phyloP scores from a whole-genome alignment of 2,888 invertebrate species.

The Chamaedrilus cognettii region DNA sequence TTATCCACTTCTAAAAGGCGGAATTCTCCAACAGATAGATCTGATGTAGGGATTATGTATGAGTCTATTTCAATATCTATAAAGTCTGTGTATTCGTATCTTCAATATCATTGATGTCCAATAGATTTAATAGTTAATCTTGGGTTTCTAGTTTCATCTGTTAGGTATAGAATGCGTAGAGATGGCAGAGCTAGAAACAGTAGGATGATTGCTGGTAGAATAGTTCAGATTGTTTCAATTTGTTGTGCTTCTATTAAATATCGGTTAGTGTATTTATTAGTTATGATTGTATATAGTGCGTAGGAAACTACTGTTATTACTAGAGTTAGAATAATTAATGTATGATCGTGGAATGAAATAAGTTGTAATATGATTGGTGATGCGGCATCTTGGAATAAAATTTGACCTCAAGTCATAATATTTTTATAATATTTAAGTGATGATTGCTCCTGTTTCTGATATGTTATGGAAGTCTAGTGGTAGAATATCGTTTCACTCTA shows the following conservation, averaged over 20 bases:
- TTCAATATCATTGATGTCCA: constrained; percentile 59
- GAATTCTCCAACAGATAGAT: constrained; percentile 43
- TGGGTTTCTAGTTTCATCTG: constrained; percentile 46
- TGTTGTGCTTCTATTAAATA: constrained; percentile 38
- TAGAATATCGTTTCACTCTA: constrained; percentile 40
- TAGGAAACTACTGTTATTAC: constrained; percentile 43
- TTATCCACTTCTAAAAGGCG: constrained; percentile 56
- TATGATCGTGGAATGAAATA: constrained; percentile 49
- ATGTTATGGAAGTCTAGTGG: constrained; percentile 40
- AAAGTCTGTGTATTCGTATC: constrained; percentile 54
- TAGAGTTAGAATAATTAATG: constrained; percentile 43
- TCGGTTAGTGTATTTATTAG: constrained; percentile 30
- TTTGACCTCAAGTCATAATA: constrained; percentile 42
- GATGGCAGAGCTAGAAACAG: constrained; percentile 41
- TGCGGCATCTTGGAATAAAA: constrained; percentile 45
- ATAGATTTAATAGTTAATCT: constrained; percentile 50
- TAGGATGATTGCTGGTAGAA: constrained; percentile 42
- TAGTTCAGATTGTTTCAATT: constrained; percentile 43
- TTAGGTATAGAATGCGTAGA: constrained; percentile 39
- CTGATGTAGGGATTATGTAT: constrained; percentile 49
- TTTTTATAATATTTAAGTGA: constrained; percentile 17
- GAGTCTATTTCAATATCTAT: constrained; percentile 53
- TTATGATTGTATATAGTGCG: constrained; percentile 33
- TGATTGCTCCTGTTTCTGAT: constrained; percentile 33
- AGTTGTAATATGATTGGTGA: constrained; percentile 46